phyloP scores from a whole-genome alignment of 2,797 vertebrate species.

The Erpetoichthys calabaricus region DNA sequence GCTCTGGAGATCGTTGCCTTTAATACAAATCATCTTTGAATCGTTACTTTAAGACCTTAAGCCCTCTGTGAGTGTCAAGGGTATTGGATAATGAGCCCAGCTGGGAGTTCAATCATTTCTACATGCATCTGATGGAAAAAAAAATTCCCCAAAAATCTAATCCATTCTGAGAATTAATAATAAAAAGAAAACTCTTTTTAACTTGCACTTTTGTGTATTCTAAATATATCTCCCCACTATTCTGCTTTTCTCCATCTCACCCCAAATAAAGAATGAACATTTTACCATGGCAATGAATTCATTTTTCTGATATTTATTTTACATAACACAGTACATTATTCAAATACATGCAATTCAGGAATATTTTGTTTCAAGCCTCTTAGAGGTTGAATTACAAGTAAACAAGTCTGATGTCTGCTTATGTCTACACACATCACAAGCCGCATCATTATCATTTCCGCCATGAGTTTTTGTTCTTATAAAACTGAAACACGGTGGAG shows the following conservation, averaged over 20 bases:
- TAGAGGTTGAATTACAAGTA: no score
- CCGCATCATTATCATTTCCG: no score
- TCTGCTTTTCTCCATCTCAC: constrained; percentile 31
- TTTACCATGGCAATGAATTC: constrained; percentile 47
- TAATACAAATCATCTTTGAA: constrained; percentile 90
- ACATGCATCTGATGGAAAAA: constrained; percentile 58
- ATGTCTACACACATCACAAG: no score
- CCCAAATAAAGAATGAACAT: constrained; percentile 18
- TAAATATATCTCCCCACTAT: constrained; percentile 42
- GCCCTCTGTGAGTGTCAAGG: constrained; percentile 44
- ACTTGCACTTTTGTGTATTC: constrained; percentile 35
- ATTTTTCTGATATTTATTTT: constrained; percentile 43
- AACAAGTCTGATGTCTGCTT: no score
- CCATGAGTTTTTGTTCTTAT: no score
- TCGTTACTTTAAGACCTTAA: constrained; percentile 75
- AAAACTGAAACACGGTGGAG: no score
- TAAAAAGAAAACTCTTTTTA: constrained; percentile 32
- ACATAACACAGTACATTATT: no score
- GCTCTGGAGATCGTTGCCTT: constrained; percentile 56
- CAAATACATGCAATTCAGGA: no score
- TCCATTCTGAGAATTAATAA: constrained; percentile 55
- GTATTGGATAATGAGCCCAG: constrained; percentile 78
- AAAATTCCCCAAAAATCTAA: constrained; percentile 31
- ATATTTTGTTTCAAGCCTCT: no score
- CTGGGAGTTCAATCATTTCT: constrained; percentile 77